Evolutionary conservation across 1,140 invertebrate species (phyloP).

Genomic region (Meteorus sp.): DNA sequence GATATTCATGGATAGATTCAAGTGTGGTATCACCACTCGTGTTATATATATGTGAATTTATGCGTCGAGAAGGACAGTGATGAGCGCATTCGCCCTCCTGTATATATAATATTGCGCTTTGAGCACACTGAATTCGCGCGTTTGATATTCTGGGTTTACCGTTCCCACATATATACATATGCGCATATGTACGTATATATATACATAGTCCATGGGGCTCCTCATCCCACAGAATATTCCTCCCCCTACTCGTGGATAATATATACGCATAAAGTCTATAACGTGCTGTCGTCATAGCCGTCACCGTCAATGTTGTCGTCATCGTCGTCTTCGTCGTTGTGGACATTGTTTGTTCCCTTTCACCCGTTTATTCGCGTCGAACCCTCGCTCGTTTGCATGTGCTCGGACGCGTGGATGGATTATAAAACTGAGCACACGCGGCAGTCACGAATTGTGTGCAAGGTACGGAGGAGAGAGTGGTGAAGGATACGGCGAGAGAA

Average conservation of each 20-base stretch:
- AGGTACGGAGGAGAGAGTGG: background rate
- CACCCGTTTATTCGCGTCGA: too few relatives aligned
- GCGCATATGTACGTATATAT: too few relatives aligned
- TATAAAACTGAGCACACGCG: conserved; percentile 20
- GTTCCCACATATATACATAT: conserved; percentile 9
- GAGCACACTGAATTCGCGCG: conserved; percentile 4
- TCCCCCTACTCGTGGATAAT: background rate
- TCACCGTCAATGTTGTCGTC: background rate
- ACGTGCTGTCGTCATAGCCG: background rate
- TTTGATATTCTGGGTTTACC: conserved; percentile 19
- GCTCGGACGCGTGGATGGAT: conserved; percentile 25
- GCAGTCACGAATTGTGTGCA: conserved; percentile 12
- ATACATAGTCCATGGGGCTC: background rate
- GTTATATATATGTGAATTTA: too few relatives aligned
- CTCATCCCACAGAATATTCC: conserved; percentile 13
- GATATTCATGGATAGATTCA: too few relatives aligned
- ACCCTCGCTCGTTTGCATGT: conserved; percentile 11
- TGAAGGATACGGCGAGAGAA: background rate
- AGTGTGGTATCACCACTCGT: too few relatives aligned
- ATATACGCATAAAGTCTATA: background rate
- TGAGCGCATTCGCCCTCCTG: too few relatives aligned
- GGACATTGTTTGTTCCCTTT: conserved; percentile 1
- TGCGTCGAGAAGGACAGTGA: too few relatives aligned
- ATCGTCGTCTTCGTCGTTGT: conserved; percentile 11
- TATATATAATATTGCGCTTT: too few relatives aligned